Percentiles rank a stretch among this genome's conserved stretches.
phyloP scores from a whole-genome alignment of 1,140 invertebrate species.

The Diabrotica virgifera region DNA sequence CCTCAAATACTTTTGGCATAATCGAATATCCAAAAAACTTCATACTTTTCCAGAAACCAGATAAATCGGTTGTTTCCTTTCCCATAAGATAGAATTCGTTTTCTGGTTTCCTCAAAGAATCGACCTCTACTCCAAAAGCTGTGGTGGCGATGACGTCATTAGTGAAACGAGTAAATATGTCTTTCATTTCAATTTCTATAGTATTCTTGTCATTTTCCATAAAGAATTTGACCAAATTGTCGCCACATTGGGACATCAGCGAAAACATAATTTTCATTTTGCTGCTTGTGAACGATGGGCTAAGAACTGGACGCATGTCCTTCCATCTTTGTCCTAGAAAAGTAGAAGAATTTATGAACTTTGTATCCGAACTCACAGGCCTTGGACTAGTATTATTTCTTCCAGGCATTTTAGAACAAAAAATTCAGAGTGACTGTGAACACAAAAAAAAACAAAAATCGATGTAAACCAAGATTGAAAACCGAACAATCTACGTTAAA shows the following conservation, averaged over 20 bases:
- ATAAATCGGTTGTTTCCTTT: too few relatives aligned
- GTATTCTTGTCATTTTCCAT: conserved; percentile 23
- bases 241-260: conserved; percentile 38
- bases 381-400: too few relatives aligned
- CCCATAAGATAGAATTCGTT: conserved; percentile 29
- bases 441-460: too few relatives aligned
- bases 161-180: background rate
- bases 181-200: conserved; percentile 28
- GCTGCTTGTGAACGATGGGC: conserved; percentile 47
- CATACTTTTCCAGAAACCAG: too few relatives aligned
- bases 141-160: conserved; percentile 33
- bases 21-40: too few relatives aligned
- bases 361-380: too few relatives aligned
- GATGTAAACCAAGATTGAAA: too few relatives aligned
- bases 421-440: too few relatives aligned
- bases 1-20: too few relatives aligned
- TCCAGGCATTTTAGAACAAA: too few relatives aligned
- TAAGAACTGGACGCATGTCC: conserved; percentile 44
- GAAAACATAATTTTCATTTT: conserved; percentile 47
- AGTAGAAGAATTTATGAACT: background rate
- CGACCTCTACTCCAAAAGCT: conserved; percentile 48
- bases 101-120: conserved; percentile 47
- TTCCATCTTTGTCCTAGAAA: conserved; percentile 45
- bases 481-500: too few relatives aligned
- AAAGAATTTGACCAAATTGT: conserved; percentile 18